phyloP scores from a whole-genome alignment of 2,888 invertebrate species.

The Megalurothrips usitatus region DNA sequence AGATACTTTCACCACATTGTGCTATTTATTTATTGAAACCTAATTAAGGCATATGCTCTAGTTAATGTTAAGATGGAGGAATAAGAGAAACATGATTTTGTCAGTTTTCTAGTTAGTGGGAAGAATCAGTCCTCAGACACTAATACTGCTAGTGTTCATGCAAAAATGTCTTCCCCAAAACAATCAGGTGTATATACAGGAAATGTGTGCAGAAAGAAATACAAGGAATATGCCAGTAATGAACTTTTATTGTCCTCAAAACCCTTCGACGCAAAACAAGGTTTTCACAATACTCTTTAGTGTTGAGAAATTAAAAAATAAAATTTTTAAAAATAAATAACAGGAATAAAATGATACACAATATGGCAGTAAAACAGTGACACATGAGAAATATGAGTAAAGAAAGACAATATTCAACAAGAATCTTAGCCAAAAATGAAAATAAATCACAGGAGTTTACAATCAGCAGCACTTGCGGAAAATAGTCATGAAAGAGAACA shows the following conservation, averaged over 20 bases:
- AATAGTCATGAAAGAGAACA: background rate
- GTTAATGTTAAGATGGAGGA: background rate
- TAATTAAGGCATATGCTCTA: background rate
- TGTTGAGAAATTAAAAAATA: background rate
- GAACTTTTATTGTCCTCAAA: constrained; percentile 13
- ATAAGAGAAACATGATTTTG: background rate
- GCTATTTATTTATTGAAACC: constrained; percentile 12
- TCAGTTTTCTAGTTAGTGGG: no score
- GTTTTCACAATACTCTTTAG: background rate
- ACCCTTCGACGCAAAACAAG: background rate
- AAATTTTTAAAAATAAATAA: constrained; percentile 6
- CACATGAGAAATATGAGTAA: background rate
- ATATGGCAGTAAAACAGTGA: background rate
- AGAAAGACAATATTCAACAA: background rate
- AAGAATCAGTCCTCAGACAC: no score
- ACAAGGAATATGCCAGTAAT: background rate
- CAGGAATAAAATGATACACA: constrained; percentile 14
- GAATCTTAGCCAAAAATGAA: no score
- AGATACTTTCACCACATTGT: constrained; percentile 12
- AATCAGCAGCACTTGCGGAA: background rate
- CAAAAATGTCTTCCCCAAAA: background rate
- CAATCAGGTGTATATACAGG: background rate
- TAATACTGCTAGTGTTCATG: background rate
- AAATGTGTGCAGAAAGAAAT: background rate
- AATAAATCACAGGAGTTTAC: background rate